Percentiles rank a stretch among this genome's conserved stretches.
phyloP scores from a whole-genome alignment of 1,140 invertebrate species.

The Drosophila willistoni region DNA sequence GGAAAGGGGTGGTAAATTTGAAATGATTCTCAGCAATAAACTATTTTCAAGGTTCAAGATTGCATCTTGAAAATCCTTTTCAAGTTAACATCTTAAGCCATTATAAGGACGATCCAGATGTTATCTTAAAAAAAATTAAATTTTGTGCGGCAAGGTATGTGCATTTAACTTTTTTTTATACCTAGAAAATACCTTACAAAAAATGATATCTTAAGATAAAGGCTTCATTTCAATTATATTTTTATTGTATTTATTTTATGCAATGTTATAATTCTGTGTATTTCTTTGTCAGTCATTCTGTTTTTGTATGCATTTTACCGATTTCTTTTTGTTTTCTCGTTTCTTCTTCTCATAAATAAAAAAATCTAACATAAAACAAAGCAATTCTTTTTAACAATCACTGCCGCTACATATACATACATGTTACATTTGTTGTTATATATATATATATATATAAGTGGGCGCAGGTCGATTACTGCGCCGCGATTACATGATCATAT shows the following conservation, averaged over 20 bases:
- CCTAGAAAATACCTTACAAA: too few relatives aligned
- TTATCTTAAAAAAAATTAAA: too few relatives aligned
- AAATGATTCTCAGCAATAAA: too few relatives aligned
- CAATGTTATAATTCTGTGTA: conserved; percentile 80
- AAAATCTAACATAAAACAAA: conserved; percentile 81
- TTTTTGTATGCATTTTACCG: conserved; percentile 75
- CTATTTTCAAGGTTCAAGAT: too few relatives aligned
- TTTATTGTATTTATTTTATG: conserved; percentile 81
- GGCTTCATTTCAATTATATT: conserved; percentile 54
- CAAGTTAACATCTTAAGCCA: too few relatives aligned
- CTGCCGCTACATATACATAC: conserved; percentile 80
- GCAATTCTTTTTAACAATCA: conserved; percentile 80
- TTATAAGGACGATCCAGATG: too few relatives aligned
- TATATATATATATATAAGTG: conserved; percentile 47
- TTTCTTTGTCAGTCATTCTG: conserved; percentile 80
- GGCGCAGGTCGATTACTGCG: conserved; percentile 41
- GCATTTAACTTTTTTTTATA: too few relatives aligned
- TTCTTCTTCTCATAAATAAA: conserved; percentile 71
- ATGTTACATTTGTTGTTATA: conserved; percentile 73
- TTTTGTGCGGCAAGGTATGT: too few relatives aligned
- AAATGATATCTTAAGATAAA: too few relatives aligned
- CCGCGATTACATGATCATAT: conserved; percentile 68
- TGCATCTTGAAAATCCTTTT: too few relatives aligned
- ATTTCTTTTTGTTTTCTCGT: conserved; percentile 52
- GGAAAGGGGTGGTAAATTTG: too few relatives aligned